A percentile compares a stretch with the other conserved stretches of the same genome.
Evolutionary conservation across 1,140 invertebrate species (phyloP).

Genomic region (Trypoxylus dichotomus): DNA sequence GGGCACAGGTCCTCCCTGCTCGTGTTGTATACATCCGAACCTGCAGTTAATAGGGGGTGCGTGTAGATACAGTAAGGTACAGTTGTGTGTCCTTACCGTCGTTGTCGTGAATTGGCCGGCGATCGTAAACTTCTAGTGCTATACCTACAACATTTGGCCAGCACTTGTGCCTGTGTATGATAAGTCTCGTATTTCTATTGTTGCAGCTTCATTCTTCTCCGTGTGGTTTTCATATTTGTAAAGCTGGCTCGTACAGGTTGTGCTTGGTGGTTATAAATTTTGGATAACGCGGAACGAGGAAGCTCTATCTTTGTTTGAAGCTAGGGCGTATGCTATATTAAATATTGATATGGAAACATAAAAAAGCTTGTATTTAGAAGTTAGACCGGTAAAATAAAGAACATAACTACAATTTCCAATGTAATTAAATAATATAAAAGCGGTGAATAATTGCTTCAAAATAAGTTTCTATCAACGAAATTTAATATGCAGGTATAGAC

Average conservation of each 20-base stretch:
- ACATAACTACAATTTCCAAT: too few species aligned
- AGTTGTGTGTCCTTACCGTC: not conserved
- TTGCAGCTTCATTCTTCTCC: not conserved
- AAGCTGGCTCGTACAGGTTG: not conserved
- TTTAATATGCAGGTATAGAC: too few species aligned
- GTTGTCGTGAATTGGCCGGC: constrained; percentile 13
- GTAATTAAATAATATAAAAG: too few species aligned
- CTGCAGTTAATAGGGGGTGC: constrained; percentile 33
- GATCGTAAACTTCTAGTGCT: constrained; percentile 27
- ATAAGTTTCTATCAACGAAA: too few species aligned
- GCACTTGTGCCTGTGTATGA: constrained; percentile 36
- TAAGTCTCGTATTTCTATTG: not conserved
- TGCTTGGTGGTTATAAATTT: not conserved
- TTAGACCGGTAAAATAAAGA: too few species aligned
- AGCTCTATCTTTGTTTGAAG: too few species aligned
- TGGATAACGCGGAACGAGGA: too few species aligned
- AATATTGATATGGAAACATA: too few species aligned
- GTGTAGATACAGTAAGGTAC: not conserved
- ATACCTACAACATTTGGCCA: constrained; percentile 41
- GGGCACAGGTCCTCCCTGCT: constrained; percentile 22
- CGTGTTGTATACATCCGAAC: constrained; percentile 26
- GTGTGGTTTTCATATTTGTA: not conserved
- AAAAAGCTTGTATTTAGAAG: too few species aligned
- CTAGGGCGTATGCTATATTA: too few species aligned
- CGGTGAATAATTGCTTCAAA: too few species aligned